phyloP scores from a whole-genome alignment of 2,113 vertebrate genomes.

The Mesocricetus auratus region DNA sequence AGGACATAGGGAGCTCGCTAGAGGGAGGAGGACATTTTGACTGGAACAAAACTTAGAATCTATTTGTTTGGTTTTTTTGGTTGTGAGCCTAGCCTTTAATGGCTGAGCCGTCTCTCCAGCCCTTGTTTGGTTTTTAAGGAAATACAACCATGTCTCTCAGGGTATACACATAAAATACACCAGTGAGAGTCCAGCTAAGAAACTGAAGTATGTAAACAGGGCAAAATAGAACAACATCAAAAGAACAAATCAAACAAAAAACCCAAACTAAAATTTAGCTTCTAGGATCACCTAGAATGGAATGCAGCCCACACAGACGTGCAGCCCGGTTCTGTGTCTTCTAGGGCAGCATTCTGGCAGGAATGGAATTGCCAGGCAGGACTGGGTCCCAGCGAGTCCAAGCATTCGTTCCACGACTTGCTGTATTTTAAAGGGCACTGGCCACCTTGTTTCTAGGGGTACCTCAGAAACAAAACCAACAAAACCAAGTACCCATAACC shows the following conservation, averaged over 20 bases:
- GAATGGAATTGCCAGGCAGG: slow-evolving; percentile 33
- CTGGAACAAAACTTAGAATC: slow-evolving; percentile 63
- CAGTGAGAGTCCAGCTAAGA: slow-evolving; percentile 66
- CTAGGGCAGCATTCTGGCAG: slow-evolving; percentile 71
- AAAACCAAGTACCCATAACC: not conserved
- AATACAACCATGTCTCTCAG: slow-evolving; percentile 59
- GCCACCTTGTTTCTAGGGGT: not conserved
- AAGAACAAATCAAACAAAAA: not conserved
- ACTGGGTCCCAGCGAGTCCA: slow-evolving; percentile 11
- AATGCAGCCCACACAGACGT: slow-evolving; percentile 26
- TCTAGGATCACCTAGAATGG: not conserved
- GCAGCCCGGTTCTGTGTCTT: slow-evolving; percentile 50
- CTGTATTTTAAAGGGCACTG: slow-evolving; percentile 57
- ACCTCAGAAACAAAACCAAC: slow-evolving; percentile 9
- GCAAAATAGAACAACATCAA: not conserved
- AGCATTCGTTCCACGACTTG: slow-evolving; percentile 52
- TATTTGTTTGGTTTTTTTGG: slow-evolving; percentile 62
- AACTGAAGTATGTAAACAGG: not conserved
- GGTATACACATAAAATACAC: slow-evolving; percentile 66
- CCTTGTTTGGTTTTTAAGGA: not conserved
- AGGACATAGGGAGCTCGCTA: slow-evolving; percentile 12
- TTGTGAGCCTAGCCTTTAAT: too few species aligned
- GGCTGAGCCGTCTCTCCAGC: too few species aligned
- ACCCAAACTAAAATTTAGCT: not conserved
- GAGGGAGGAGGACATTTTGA: slow-evolving; percentile 43